Conservation (phyloP, 2,113 vertebrate species). For the Carassius auratus region DNA sequence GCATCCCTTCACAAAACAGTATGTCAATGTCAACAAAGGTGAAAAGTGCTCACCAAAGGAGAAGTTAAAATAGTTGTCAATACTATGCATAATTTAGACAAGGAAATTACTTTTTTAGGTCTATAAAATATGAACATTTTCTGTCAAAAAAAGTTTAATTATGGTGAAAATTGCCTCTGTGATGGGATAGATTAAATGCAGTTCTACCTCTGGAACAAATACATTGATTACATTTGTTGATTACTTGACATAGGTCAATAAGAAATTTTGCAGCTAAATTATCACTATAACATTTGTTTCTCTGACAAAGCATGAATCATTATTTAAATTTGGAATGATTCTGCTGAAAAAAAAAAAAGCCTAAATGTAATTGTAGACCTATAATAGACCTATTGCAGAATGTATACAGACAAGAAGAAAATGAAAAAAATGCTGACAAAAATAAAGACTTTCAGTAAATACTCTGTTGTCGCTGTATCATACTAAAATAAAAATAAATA, state of each 20-base stretch:
- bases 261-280: slow-evolving; percentile 39
- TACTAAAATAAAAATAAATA: not conserved
- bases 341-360: not conserved
- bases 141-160: slow-evolving; percentile 42
- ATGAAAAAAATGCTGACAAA: not conserved
- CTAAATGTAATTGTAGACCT: not conserved
- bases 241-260: slow-evolving; percentile 20
- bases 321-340: slow-evolving; percentile 7
- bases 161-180: slow-evolving; percentile 34
- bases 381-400: not conserved
- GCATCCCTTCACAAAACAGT: not conserved
- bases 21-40: slow-evolving; percentile 60
- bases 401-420: not conserved
- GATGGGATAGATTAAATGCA: slow-evolving; percentile 29
- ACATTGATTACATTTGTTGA: slow-evolving; percentile 53
- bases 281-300: slow-evolving; percentile 30
- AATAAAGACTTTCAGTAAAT: not conserved
- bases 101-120: not conserved
- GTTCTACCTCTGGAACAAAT: slow-evolving; percentile 2
- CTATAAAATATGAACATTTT: slow-evolving; percentile 51
- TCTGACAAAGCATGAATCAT: slow-evolving; percentile 42
- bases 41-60: slow-evolving; percentile 31
- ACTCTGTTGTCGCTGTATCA: not conserved
- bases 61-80: slow-evolving; percentile 37
- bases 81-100: slow-evolving; percentile 39